phyloP scores from a whole-genome alignment of 2,113 vertebrate genomes.

The Crotalus horridus region DNA sequence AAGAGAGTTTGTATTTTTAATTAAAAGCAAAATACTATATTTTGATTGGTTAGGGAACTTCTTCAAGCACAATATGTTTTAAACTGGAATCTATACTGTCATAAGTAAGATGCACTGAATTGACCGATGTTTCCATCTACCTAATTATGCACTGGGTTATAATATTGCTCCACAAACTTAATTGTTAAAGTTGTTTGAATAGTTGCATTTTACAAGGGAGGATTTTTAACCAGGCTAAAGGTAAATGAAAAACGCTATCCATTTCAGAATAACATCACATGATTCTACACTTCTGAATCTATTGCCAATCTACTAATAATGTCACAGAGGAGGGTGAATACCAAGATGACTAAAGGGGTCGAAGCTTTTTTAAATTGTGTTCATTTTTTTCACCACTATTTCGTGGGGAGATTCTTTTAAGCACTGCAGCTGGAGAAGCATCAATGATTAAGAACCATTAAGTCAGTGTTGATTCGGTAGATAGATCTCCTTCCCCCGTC shows the following conservation, averaged over 20 bases:
- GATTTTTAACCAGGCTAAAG: background rate
- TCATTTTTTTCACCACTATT: background rate
- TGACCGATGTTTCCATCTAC: background rate
- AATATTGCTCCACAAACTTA: background rate
- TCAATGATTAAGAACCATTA: background rate
- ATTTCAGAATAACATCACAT: background rate
- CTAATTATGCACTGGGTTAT: background rate
- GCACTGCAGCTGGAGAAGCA: background rate
- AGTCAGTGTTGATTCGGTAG: background rate
- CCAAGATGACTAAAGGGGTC: too few species aligned
- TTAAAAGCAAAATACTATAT: background rate
- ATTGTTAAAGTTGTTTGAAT: background rate
- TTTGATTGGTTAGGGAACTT: background rate
- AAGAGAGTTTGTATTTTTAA: background rate
- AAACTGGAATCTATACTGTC: background rate
- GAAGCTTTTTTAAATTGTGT: background rate
- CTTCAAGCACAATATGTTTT: background rate
- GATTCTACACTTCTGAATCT: background rate
- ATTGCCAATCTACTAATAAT: background rate
- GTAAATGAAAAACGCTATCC: background rate
- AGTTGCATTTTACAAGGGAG: background rate
- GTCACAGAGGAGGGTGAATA: background rate
- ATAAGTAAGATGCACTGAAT: background rate
- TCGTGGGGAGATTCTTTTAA: background rate
- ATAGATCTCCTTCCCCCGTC: background rate